These are phyloP conservation scores for Pelodytes ibericus DNA, from an alignment of 2,797 vertebrate species.

Conservation along the genomic window DNA sequence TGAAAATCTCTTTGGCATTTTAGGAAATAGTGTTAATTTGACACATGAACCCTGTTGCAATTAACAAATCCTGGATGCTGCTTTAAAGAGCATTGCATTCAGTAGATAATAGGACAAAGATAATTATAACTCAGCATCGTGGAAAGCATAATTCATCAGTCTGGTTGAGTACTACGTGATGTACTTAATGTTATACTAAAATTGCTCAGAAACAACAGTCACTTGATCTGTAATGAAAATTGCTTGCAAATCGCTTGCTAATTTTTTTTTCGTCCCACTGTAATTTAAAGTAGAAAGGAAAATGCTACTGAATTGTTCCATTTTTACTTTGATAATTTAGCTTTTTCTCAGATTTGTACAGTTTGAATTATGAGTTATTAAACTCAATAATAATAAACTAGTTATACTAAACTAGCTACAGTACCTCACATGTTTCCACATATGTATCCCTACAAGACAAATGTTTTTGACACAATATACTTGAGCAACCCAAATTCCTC, in stretches of 20 bases:
- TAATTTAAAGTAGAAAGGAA: neutral
- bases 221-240: slow-evolving; percentile 41
- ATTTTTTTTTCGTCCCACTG: neutral
- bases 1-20: slow-evolving; percentile 12
- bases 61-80: slow-evolving; percentile 3
- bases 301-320: neutral
- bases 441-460: too few species aligned
- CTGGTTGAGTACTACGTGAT: slow-evolving; percentile 29
- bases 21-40: slow-evolving; percentile 20
- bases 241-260: slow-evolving; percentile 12
- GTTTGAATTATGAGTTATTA: too few species aligned
- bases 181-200: slow-evolving; percentile 28
- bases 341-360: too few species aligned
- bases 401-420: too few species aligned
- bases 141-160: slow-evolving; percentile 32
- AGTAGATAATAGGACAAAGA: slow-evolving; percentile 14
- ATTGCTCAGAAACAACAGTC: slow-evolving; percentile 25
- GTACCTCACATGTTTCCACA: too few species aligned
- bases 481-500: too few species aligned
- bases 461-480: too few species aligned
- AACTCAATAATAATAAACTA: too few species aligned
- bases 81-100: slow-evolving; percentile 13
- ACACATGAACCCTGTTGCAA: slow-evolving; percentile 25
- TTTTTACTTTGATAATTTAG: neutral
- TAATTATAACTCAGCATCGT: slow-evolving; percentile 30